Evolutionary conservation across 2,797 vertebrate genomes (phyloP), one percentile per base, ranked within the genome.

Genomic region (Channa striata): DNA sequence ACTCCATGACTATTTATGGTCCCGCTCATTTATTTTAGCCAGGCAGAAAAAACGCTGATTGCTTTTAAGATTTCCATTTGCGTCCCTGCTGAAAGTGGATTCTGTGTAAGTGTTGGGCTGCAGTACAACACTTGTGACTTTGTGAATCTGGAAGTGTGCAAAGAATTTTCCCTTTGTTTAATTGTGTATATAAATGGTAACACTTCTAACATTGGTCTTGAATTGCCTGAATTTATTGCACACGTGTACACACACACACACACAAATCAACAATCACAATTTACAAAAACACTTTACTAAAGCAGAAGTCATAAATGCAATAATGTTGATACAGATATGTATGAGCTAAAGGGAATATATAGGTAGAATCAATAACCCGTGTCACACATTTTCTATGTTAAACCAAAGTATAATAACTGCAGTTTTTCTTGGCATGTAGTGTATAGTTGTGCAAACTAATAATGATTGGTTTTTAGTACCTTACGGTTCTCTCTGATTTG

Each of bases 1-100:
- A 81, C 76, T 77, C 78, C 74, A 85, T 83, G 71, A 81, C 86
- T 89, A 84, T 88, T 87, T 90, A 87, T 84, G 81, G 80, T 68
- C 76, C 68, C 68, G 78, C 76, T 82, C 74, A 80, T 90, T 91
- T 81, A 86, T 86, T 86, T 90, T 57, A 73, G 72, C 59, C 68
- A 63, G 72, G 77, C 74, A 84, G 76, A 70, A 71, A n/a, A 87
- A 89, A 83, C 34, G 83, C 86, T 86, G 84, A 89, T 82, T 43
- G 42, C 58, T 80, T 74, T 67, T 46, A 77, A 81, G 88, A 84
- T 74, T 69, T 85, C 69, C 80, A 87, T 87, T 84, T 81, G 74
- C 68, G 65, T 70, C 59, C 59, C 54, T 3, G 23, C 61, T 78
- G 74, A 83, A 78, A 82, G 62, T 71, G 69, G 46, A 83, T 83